phyloP scores from a whole-genome alignment of 2,113 vertebrate species.

The Pygathrix nemaeus region DNA sequence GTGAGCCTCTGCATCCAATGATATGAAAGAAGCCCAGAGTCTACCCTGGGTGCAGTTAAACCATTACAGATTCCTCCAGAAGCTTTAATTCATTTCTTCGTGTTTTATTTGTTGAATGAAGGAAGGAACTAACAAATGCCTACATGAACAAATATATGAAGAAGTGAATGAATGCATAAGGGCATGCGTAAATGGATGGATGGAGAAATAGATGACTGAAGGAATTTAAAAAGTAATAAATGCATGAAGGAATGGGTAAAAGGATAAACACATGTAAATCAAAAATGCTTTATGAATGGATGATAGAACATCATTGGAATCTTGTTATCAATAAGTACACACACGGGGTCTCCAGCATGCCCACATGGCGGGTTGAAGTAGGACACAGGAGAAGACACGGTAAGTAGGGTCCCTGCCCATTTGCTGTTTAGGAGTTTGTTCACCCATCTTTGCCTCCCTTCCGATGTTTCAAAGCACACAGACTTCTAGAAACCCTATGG shows the following conservation, averaged over 20 bases:
- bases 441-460: neutral
- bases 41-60: neutral
- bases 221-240: neutral
- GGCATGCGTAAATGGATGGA: no score
- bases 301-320: neutral
- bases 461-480: neutral
- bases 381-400: neutral
- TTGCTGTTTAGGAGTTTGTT: neutral
- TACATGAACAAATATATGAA: neutral
- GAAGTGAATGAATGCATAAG: neutral
- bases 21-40: neutral
- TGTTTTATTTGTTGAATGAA: neutral
- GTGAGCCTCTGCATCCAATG: neutral
- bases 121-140: neutral
- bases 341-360: accelerated
- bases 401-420: neutral
- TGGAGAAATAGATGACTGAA: neutral
- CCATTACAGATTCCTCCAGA: neutral
- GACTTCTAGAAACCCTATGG: neutral
- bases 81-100: neutral
- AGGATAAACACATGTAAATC: neutral
- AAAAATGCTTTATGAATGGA: neutral
- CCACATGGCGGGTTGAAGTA: no score
- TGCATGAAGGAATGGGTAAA: neutral
- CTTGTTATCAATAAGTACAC: neutral